A percentile compares a stretch with the other conserved stretches of the same genome.
Conservation (phyloP, 2,797 vertebrate genomes). For the Leptatherina wallacei region DNA sequence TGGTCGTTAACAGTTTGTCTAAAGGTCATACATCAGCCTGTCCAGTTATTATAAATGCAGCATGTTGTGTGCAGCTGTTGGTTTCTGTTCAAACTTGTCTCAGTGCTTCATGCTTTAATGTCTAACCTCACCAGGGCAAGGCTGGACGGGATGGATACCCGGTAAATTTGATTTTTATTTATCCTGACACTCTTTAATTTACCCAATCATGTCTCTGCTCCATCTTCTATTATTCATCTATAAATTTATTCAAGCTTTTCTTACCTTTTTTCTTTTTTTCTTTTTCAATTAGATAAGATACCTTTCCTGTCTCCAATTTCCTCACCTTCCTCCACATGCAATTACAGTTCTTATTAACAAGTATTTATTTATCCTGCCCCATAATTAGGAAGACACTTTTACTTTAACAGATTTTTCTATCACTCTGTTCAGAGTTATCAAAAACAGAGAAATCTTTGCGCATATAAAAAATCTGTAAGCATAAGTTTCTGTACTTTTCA, state of each 20-base stretch:
- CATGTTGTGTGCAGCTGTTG: conserved; percentile 54
- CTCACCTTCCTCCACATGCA: neutral
- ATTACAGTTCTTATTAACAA: conserved; percentile 18
- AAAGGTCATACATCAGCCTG: conserved; percentile 9
- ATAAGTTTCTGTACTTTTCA: conserved; percentile 19
- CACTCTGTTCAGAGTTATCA: neutral
- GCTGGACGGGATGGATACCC: conserved; percentile 97
- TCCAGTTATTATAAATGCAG: conserved; percentile 9
- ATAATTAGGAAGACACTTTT: conserved; percentile 23
- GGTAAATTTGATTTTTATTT: conserved; percentile 87
- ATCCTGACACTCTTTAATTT: conserved; percentile 65
- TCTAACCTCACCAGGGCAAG: conserved; percentile 93
- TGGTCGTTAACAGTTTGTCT: conserved; percentile 16
- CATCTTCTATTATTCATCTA: neutral
- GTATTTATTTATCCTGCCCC: conserved; percentile 51
- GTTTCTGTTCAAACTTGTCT: conserved; percentile 65
- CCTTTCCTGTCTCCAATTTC: conserved; percentile 11
- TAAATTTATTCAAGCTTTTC: conserved; percentile 1
- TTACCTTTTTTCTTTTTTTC: conserved; percentile 2
- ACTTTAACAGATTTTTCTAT: conserved; percentile 8
- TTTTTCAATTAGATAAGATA: neutral
- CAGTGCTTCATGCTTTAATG: conserved; percentile 74
- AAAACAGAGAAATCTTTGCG: neutral
- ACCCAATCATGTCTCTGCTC: conserved; percentile 39
- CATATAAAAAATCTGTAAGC: conserved; percentile 28